These are phyloP conservation scores for Agriopis leucophaearia DNA, from an alignment of 2,888 invertebrate genomes.

Conservation along the genomic window DNA sequence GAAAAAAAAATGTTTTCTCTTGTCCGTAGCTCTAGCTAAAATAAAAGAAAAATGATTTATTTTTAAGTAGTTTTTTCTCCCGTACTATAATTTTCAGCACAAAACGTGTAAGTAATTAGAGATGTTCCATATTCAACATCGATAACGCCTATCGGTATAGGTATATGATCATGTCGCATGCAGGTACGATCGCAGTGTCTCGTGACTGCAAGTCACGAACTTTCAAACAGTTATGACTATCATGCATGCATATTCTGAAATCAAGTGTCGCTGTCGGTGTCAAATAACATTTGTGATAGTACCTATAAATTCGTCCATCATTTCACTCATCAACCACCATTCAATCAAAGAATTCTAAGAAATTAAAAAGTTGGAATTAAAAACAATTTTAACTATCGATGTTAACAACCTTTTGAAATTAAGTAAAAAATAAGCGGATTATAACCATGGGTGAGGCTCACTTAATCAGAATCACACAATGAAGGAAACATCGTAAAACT, in stretches of 20 bases:
- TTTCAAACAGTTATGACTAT: constrained; percentile 49
- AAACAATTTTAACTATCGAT: neutral
- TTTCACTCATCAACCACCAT: too few species aligned
- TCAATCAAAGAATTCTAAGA: neutral
- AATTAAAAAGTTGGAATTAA: constrained; percentile 4
- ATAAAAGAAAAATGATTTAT: too few species aligned
- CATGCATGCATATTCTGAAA: constrained; percentile 1
- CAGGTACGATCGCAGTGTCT: constrained; percentile 42
- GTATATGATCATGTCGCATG: constrained; percentile 40
- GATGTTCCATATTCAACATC: constrained; percentile 41
- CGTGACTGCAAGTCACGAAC: constrained; percentile 69
- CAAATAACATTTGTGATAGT: neutral
- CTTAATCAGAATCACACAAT: constrained; percentile 36
- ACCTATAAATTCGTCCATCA: neutral
- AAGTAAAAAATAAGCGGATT: constrained; percentile 27
- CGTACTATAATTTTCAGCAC: neutral
- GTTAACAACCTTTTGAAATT: constrained; percentile 8
- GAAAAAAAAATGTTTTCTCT: neutral
- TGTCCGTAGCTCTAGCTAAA: neutral
- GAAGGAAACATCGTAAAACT: constrained; percentile 38
- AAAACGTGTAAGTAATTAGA: constrained; percentile 27
- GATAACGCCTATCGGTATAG: constrained; percentile 29
- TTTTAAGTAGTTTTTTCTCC: neutral
- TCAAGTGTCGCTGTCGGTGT: constrained; percentile 5
- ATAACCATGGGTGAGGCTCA: constrained; percentile 32